A percentile compares a stretch with the other conserved stretches of the same genome.
Evolutionary conservation across 2,113 vertebrate species (phyloP).

Genomic region (Sceloporus undulatus): DNA sequence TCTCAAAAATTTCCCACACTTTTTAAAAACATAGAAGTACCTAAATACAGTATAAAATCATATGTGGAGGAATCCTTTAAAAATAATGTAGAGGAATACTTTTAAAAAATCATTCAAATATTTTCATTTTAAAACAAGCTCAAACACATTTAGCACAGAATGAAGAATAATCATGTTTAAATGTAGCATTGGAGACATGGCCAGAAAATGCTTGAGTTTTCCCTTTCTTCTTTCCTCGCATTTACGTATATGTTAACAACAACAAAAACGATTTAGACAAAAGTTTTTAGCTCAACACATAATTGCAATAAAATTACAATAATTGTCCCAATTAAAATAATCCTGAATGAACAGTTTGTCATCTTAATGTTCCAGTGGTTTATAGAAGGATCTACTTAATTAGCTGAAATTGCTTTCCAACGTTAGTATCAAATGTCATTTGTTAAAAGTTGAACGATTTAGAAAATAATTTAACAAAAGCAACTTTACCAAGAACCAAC

Average conservation of each 20-base stretch:
- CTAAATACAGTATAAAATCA: too few species aligned
- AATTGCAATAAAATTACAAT: slow-evolving; percentile 99
- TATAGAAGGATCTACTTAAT: slow-evolving; percentile 94
- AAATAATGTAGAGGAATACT: slow-evolving; percentile 58
- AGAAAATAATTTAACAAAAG: slow-evolving; percentile 87
- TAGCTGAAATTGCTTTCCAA: slow-evolving; percentile 91
- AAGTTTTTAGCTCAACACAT: slow-evolving; percentile 92
- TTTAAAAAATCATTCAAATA: slow-evolving; percentile 57
- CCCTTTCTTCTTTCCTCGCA: slow-evolving; percentile 81
- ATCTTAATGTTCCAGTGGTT: slow-evolving; percentile 96
- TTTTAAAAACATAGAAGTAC: too few species aligned
- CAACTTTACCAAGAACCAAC: slow-evolving; percentile 86
- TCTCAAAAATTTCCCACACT: slow-evolving; percentile 45
- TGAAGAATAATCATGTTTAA: slow-evolving; percentile 70
- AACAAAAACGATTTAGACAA: slow-evolving; percentile 89
- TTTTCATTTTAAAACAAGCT: slow-evolving; percentile 53
- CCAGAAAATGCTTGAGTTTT: slow-evolving; percentile 77
- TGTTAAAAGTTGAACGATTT: slow-evolving; percentile 92
- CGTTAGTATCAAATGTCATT: slow-evolving; percentile 94
- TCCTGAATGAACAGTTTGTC: slow-evolving; percentile 97
- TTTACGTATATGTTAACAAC: slow-evolving; percentile 85
- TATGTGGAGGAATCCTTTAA: too few species aligned
- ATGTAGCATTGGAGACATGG: slow-evolving; percentile 67
- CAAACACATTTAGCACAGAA: slow-evolving; percentile 64
- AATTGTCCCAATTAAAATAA: slow-evolving; percentile 99